A percentile compares a stretch with the other conserved stretches of the same genome.
Conservation (phyloP, 2,888 invertebrate species). For the Cheilosia scutellata region DNA sequence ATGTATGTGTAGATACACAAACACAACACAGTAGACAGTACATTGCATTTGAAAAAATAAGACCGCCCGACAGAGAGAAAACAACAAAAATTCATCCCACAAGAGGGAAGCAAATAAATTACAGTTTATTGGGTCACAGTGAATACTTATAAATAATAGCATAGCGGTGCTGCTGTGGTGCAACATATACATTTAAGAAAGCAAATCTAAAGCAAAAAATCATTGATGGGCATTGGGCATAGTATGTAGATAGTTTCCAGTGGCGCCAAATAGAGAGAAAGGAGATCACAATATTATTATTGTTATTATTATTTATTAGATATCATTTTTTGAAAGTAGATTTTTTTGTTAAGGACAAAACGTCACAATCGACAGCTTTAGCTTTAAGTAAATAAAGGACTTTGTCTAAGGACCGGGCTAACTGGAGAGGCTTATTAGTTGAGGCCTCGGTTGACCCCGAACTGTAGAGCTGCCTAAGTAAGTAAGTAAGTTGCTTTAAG, state of each 20-base stretch:
- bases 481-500: too few relatives aligned
- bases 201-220: neutral
- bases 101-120: constrained; percentile 62
- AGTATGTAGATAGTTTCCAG: neutral
- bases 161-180: constrained; percentile 14
- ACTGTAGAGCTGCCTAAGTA: too few relatives aligned
- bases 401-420: too few relatives aligned
- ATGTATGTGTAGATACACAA: neutral
- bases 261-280: neutral
- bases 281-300: neutral
- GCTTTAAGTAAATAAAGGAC: too few relatives aligned
- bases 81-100: constrained; percentile 9
- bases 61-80: constrained; percentile 1
- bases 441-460: too few relatives aligned
- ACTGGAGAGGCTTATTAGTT: too few relatives aligned
- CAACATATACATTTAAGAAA: constrained; percentile 3
- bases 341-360: too few relatives aligned
- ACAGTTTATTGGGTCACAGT: constrained; percentile 55
- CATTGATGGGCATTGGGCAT: constrained; percentile 26
- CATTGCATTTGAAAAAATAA: constrained; percentile 27
- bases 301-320: too few relatives aligned
- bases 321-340: too few relatives aligned
- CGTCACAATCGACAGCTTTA: too few relatives aligned
- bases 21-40: too few relatives aligned
- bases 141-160: constrained; percentile 44